Base-by-base conservation (phyloP, 2,888 invertebrate species). In the Congeria kusceri region DNA sequence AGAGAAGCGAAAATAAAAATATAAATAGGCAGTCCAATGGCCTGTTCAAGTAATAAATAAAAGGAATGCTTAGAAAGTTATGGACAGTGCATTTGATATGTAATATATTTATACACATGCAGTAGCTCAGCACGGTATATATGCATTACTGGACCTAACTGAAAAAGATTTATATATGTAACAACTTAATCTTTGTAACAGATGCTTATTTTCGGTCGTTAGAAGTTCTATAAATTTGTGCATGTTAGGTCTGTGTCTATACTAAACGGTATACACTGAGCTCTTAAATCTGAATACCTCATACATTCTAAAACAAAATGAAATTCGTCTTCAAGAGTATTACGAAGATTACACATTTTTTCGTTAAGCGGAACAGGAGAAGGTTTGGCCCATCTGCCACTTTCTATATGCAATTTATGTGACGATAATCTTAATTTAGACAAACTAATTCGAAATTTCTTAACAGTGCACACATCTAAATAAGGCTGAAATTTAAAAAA, bases 401-500 rank as follows among this genome's bases (percentile, higher is more conserved):
- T 32, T 32, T 32, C 32, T 32, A 32, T 9, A 32, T 4, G 32
- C 9, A 32, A 32, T 32, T 9, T 32, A 7, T 32, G 9, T 32
- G 32, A 32, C 4, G 32, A 32, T 4, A 4, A 15, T 63, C 44
- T 39, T 46, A 63, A 27, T 44, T 63, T 4, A 44, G 63, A 20
- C 4, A 63, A 23, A 23, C 32, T 32, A 4, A 9, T 20, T 20
- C 63, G n/a, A 23, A 39, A 23, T 44, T 39, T 39, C 3, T 15
- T 44, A 3, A 44, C 20, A 15, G 11, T 44, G 11, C n/a, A 44
- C 20, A n/a, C 25, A 20, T 63, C 25, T 63, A 44, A 63, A 44
- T 63, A 63, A 23, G 39, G 46, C 46, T 63, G 63, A 46, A 63
- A 44, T 44, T 44, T 32, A 63, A 63, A 63, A 63, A 20, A 2